phyloP scores from a whole-genome alignment of 2,888 invertebrate genomes.

The Parnassius apollo region DNA sequence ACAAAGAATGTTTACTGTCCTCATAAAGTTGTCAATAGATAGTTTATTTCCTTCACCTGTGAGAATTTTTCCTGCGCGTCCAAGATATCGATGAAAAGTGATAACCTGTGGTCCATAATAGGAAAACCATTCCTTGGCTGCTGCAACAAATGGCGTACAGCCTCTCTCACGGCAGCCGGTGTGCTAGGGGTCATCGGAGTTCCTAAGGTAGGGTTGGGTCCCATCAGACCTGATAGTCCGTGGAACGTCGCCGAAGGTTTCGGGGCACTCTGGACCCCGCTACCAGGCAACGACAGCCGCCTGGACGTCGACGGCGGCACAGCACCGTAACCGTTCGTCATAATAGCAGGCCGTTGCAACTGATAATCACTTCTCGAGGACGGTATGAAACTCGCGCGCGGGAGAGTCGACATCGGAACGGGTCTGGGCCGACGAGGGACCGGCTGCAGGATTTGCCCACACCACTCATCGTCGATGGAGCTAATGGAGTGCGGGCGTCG shows the following conservation, averaged over 20 bases:
- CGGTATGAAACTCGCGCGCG: constrained; percentile 78
- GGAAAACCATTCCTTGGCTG: constrained; percentile 88
- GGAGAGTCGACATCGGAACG: constrained; percentile 67
- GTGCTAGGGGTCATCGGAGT: constrained; percentile 76
- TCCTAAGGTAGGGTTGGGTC: constrained; percentile 51
- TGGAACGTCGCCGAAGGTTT: constrained; percentile 84
- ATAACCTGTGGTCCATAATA: constrained; percentile 88
- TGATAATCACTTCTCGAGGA: constrained; percentile 84
- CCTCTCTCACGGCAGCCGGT: constrained; percentile 85
- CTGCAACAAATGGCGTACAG: constrained; percentile 84
- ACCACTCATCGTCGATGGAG: constrained; percentile 68
- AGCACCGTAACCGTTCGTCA: constrained; percentile 75
- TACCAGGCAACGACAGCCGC: constrained; percentile 78
- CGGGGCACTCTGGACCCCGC: constrained; percentile 72
- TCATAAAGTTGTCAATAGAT: too few species aligned
- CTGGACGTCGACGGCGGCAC: constrained; percentile 76
- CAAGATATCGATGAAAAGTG: constrained; percentile 90
- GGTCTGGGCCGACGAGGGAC: constrained; percentile 78
- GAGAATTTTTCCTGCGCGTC: constrained; percentile 91
- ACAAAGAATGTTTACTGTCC: too few species aligned
- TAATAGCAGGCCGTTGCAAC: constrained; percentile 77
- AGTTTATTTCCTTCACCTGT: constrained; percentile 78
- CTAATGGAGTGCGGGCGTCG: constrained; percentile 84
- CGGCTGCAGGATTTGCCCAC: constrained; percentile 74
- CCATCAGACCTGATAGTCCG: constrained; percentile 69